Conservation (phyloP, 2,113 vertebrate species). For the Hemiscyllium ocellatum region DNA sequence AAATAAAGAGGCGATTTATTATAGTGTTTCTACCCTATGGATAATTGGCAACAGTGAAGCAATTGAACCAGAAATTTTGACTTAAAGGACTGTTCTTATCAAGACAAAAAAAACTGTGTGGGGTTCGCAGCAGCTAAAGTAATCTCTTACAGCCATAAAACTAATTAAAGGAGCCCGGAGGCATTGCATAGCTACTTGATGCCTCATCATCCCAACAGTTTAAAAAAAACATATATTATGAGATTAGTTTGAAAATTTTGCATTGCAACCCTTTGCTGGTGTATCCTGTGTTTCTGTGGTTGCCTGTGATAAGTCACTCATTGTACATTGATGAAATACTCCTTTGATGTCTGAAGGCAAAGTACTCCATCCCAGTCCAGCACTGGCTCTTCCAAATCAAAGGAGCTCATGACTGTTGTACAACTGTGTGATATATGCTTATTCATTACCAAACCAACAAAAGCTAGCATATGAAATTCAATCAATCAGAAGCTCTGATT, state of each 20-base stretch:
- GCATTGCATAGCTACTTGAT: slow-evolving; percentile 60
- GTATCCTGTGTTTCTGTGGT: neutral
- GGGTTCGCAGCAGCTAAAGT: slow-evolving; percentile 57
- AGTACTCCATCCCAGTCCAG: no score
- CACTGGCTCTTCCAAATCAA: neutral
- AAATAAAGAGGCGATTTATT: neutral
- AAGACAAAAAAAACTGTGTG: neutral
- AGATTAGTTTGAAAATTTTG: neutral
- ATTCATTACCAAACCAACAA: no score
- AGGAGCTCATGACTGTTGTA: neutral
- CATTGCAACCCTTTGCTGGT: neutral
- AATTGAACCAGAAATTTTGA: neutral
- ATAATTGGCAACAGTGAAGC: neutral
- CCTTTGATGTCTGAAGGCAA: neutral
- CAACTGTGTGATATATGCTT: neutral
- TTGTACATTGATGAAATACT: neutral
- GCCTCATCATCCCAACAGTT: slow-evolving; percentile 61
- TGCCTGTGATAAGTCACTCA: neutral
- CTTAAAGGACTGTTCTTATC: neutral
- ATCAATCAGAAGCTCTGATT: no score
- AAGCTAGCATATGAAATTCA: no score
- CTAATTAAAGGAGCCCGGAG: slow-evolving; percentile 68
- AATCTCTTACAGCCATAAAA: slow-evolving; percentile 66
- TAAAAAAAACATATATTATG: slow-evolving; percentile 51
- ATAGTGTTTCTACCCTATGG: neutral